These are phyloP conservation scores for Anisognathus igniventris DNA, from an alignment of 2,797 vertebrate genomes.

Conservation along the genomic window DNA sequence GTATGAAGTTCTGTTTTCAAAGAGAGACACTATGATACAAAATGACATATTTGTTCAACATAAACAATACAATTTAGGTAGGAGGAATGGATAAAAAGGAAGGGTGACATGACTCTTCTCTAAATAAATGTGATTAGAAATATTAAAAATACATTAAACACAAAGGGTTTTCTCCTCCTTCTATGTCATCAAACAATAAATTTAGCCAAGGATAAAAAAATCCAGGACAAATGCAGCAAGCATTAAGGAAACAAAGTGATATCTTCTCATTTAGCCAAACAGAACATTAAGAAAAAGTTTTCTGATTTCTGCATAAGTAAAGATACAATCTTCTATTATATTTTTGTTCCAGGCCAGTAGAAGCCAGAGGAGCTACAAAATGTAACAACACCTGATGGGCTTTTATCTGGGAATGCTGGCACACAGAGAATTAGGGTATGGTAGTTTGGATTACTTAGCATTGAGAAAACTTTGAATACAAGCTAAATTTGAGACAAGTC, in stretches of 20 bases:
- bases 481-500: not conserved
- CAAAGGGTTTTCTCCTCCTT: not conserved
- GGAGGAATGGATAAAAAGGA: not conserved
- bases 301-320: not conserved
- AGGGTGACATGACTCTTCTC: not conserved
- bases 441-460: not conserved
- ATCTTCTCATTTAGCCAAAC: not conserved
- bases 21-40: not conserved
- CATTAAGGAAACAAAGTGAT: not conserved
- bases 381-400: not conserved
- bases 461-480: not conserved
- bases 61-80: not conserved
- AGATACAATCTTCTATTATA: not conserved
- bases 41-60: not conserved
- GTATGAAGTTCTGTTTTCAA: not conserved
- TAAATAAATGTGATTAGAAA: not conserved
- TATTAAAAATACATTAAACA: not conserved
- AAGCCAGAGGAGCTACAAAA: not conserved
- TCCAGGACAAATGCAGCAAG: not conserved
- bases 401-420: not conserved
- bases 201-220: not conserved
- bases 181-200: not conserved
- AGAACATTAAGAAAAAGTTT: not conserved
- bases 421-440: rapidly evolving
- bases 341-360: not conserved